Conservation (phyloP, 2,888 invertebrate species). For the Chrysotoxum bicinctum region DNA sequence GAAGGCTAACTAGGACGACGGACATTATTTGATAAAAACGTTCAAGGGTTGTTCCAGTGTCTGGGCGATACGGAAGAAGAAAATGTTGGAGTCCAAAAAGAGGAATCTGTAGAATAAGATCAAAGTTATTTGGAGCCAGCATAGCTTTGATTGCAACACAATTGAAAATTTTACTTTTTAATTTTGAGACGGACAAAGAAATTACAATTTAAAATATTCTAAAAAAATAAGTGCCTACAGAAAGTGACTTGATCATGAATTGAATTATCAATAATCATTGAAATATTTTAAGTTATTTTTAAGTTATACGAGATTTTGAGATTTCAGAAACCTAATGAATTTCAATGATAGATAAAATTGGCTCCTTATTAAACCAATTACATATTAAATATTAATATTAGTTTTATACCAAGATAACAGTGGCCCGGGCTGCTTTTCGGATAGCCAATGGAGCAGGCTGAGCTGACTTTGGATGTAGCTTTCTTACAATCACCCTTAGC, state of each 20-base stretch:
- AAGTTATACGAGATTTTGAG: no score
- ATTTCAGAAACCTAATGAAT: no score
- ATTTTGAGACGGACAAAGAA: no score
- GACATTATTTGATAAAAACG: slow-evolving; percentile 86
- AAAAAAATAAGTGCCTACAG: no score
- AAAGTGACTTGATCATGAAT: no score
- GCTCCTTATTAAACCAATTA: background rate
- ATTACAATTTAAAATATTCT: no score
- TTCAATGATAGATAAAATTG: no score
- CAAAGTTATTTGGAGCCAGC: no score
- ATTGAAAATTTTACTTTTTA: no score
- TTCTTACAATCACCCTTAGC: slow-evolving; percentile 85
- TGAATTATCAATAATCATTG: no score
- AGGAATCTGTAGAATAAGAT: slow-evolving; percentile 83
- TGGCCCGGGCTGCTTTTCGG: slow-evolving; percentile 87
- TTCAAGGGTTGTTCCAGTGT: slow-evolving; percentile 83
- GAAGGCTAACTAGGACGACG: slow-evolving; percentile 87
- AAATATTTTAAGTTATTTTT: no score
- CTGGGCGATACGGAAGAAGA: slow-evolving; percentile 86
- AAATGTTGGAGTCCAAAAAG: slow-evolving; percentile 89
- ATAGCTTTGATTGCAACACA: no score
- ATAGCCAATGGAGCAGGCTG: slow-evolving; percentile 85
- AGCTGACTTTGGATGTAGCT: slow-evolving; percentile 85
- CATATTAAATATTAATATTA: background rate
- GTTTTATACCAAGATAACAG: slow-evolving; percentile 85